Base-by-base conservation (phyloP, 2,113 vertebrate species). In the Dicaeum eximium region DNA sequence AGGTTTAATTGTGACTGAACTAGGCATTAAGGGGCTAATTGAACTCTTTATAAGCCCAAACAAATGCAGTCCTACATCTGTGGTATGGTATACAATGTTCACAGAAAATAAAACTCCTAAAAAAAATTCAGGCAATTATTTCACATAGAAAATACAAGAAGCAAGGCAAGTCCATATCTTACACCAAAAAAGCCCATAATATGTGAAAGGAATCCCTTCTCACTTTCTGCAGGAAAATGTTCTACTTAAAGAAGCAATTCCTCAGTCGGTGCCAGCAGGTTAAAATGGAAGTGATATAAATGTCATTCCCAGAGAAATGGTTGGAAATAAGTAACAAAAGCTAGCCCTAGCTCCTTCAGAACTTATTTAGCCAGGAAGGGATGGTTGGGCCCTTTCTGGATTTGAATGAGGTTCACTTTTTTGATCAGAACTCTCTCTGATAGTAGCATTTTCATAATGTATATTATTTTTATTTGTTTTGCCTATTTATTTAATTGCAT, bases 11-110 rank as follows among this genome's bases (percentile, higher is more conserved):
- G 97, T 96, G 93, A 96, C 96, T 96, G 96, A 97, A 96, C 89
- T 65, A 95, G 93, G 96, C 92, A 97, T 96, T 95, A 97, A 97
- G 93, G 93, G 95, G 88, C 96, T 98, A 97, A 98, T 95, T 98
- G 96, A 97, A 96, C 80, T 96, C 96, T 93, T 97, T 96, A 96
- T 78, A 94, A 97, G 95, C 13, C n/a, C 86, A 89, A 97, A 96
- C n/a, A 88, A 96, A 96, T 57, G 86, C 67, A 54, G 91, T 78
- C 86, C 75, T 95, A 48, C 37, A 94, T 67, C 84, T 78, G 35
- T 86, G 65, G 65, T 91, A 92, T 31, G 58, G 53, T 78, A 91
- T 77, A 89, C 47, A 86, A 62, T 20, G 60, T 42, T 75, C 75
- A 79, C 40, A 90, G 91, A 93, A 97, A 96, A 92, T 37, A 91